Evolutionary conservation across 2,888 invertebrate genomes (phyloP).

Genomic region (Drosophila eohydei): DNA sequence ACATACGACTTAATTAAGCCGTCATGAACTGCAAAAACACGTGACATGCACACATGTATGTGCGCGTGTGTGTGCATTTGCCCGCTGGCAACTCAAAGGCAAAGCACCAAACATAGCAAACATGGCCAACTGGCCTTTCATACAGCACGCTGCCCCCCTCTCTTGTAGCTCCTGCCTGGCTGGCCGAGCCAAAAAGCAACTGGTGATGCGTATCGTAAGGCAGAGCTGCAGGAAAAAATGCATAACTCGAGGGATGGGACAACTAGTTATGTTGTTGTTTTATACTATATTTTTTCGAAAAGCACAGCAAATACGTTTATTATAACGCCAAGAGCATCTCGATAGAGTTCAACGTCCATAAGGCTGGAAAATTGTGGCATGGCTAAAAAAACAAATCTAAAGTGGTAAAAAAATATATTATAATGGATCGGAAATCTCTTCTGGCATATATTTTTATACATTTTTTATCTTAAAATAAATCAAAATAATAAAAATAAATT

Average conservation of each 20-base stretch:
- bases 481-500: background rate
- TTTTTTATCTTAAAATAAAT: background rate
- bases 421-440: background rate
- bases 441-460: background rate
- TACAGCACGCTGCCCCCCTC: background rate
- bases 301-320: slow-evolving; percentile 33
- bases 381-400: background rate
- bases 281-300: slow-evolving; percentile 12
- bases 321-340: slow-evolving; percentile 9
- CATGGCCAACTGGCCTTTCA: slow-evolving; percentile 52
- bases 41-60: slow-evolving; percentile 47
- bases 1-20: slow-evolving; percentile 65
- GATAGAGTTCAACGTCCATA: background rate
- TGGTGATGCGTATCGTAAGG: slow-evolving; percentile 58
- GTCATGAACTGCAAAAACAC: slow-evolving; percentile 66
- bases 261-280: slow-evolving; percentile 1
- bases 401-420: background rate
- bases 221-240: slow-evolving; percentile 21
- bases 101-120: slow-evolving; percentile 50
- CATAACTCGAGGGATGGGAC: slow-evolving; percentile 8
- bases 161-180: background rate
- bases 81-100: slow-evolving; percentile 57
- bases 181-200: slow-evolving; percentile 51
- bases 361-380: background rate
- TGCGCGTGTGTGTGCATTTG: slow-evolving; percentile 9